A percentile compares a stretch with the other conserved stretches of the same genome.
Evolutionary conservation across 2,888 invertebrate species (phyloP).

Genomic region (Caenorhabditis japonica): DNA sequence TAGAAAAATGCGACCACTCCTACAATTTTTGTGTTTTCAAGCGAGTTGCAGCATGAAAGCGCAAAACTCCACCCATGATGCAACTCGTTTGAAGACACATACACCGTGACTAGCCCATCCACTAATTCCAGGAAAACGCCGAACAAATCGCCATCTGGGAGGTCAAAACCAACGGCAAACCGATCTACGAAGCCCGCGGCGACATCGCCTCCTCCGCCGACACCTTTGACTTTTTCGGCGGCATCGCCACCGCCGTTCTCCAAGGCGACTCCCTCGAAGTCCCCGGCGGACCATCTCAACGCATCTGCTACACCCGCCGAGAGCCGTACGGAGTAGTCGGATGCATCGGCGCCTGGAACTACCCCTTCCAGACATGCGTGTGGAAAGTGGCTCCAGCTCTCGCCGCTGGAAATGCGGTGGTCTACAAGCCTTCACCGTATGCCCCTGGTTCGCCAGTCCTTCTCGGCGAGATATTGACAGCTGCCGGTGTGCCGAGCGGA

Average conservation of each 20-base stretch:
- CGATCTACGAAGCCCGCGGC: conserved; percentile 80
- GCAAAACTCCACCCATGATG: too few relatives aligned
- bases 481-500: conserved; percentile 80
- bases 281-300: conserved; percentile 61
- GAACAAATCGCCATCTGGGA: conserved; percentile 78
- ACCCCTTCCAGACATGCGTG: conserved; percentile 73
- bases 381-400: conserved; percentile 79
- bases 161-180: conserved; percentile 80
- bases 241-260: conserved; percentile 64
- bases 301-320: conserved; percentile 72
- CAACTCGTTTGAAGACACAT: too few relatives aligned
- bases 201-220: conserved; percentile 81
- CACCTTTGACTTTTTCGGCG: conserved; percentile 80
- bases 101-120: too few relatives aligned
- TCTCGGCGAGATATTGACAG: conserved; percentile 80
- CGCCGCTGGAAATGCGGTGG: conserved; percentile 81
- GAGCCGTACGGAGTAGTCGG: conserved; percentile 76
- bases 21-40: too few relatives aligned
- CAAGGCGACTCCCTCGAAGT: conserved; percentile 68
- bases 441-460: conserved; percentile 81
- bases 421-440: conserved; percentile 81
- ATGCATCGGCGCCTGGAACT: conserved; percentile 76
- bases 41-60: too few relatives aligned
- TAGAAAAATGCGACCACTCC: too few relatives aligned
- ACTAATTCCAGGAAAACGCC: conserved; percentile 75